Conservation (phyloP, 2,797 vertebrate genomes). For the Tokudaia tokunoshimensis region DNA sequence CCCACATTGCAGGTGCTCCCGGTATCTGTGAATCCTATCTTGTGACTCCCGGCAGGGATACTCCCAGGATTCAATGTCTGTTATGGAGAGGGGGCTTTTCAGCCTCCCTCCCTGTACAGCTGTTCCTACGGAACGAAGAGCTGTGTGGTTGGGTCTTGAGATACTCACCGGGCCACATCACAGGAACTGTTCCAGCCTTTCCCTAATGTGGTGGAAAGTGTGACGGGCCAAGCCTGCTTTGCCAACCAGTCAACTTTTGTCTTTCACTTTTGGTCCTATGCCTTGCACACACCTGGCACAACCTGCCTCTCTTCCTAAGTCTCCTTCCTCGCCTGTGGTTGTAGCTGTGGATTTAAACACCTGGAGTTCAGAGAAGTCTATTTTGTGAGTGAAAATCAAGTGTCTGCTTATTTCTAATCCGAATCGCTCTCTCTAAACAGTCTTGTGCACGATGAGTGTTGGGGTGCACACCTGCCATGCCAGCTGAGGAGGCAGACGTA, state of each 20-base stretch:
- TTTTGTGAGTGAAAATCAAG: background rate
- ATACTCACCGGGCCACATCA: too few species aligned
- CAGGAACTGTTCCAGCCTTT: background rate
- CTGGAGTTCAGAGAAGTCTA: background rate
- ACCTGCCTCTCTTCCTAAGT: background rate
- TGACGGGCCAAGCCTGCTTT: background rate
- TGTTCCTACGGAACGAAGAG: background rate
- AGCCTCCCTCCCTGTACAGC: background rate
- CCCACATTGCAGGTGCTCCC: background rate
- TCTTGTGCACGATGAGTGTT: background rate
- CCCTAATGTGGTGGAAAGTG: rapidly evolving
- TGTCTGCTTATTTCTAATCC: background rate
- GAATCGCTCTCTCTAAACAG: background rate
- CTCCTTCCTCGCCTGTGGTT: background rate
- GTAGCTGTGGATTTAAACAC: background rate
- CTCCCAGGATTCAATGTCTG: background rate
- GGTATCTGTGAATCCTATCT: background rate
- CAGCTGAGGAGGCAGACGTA: background rate
- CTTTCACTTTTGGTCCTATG: background rate
- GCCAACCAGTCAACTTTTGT: background rate
- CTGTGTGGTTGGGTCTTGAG: background rate
- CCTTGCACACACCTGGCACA: background rate
- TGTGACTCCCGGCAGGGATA: background rate
- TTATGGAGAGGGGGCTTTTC: background rate
- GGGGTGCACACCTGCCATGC: background rate